phyloP scores from a whole-genome alignment of 2,888 invertebrate genomes.

The Erebia palarica region DNA sequence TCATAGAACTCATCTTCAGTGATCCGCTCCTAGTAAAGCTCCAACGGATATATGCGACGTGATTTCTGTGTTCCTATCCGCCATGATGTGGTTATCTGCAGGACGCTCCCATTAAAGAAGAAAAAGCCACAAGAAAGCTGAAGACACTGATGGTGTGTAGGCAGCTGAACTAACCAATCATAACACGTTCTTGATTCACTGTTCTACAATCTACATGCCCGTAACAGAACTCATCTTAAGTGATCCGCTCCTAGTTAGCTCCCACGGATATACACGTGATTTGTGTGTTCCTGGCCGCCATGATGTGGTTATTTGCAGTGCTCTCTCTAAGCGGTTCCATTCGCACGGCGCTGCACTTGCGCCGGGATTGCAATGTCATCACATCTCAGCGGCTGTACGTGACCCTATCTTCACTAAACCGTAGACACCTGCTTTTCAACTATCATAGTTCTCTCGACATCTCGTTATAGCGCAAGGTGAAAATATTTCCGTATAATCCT shows the following conservation, averaged over 20 bases:
- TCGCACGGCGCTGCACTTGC: constrained; percentile 59
- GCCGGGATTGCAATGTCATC: constrained; percentile 74
- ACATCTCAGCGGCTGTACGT: constrained; percentile 72
- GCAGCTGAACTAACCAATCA: too few relatives aligned
- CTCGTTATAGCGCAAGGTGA: constrained; percentile 28
- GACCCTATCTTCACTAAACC: constrained; percentile 77
- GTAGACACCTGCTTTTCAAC: constrained; percentile 74
- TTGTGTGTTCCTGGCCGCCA: constrained; percentile 19
- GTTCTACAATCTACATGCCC: not conserved
- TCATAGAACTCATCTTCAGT: not conserved
- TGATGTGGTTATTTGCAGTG: constrained; percentile 39
- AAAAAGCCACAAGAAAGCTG: too few relatives aligned
- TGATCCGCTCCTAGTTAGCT: constrained; percentile 1
- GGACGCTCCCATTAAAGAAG: constrained; percentile 27
- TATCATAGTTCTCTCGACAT: constrained; percentile 40
- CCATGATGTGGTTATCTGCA: constrained; percentile 37
- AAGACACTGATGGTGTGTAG: too few relatives aligned
- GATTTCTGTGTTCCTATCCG: constrained; percentile 14
- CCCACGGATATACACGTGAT: constrained; percentile 19
- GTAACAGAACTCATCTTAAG: not conserved
- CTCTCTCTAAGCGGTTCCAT: constrained; percentile 48
- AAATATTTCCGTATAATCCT: constrained; percentile 19
- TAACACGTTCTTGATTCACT: too few relatives aligned
- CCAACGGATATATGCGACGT: constrained; percentile 14
- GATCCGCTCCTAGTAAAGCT: constrained; percentile 1